Evolutionary conservation across 2,888 invertebrate genomes (phyloP).

Genomic region (Ceraclea dissimilis): DNA sequence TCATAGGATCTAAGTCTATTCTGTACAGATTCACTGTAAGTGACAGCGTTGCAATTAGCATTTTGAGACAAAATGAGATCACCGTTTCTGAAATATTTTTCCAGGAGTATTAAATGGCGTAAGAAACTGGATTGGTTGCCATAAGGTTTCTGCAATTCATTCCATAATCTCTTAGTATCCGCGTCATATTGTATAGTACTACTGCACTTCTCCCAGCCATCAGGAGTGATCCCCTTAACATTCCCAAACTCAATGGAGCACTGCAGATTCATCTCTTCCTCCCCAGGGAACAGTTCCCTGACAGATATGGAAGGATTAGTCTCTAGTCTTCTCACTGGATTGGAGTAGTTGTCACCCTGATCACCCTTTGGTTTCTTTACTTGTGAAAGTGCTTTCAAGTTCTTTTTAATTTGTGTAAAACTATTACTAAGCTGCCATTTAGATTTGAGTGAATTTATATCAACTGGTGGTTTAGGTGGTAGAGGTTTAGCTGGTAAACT

Average conservation of each 20-base stretch:
- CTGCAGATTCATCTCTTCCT: constrained; percentile 71
- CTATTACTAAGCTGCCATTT: constrained; percentile 49
- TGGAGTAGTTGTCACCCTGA: constrained; percentile 37
- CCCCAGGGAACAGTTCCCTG: constrained; percentile 72
- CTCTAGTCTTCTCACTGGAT: constrained; percentile 60
- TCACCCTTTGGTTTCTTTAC: constrained; percentile 40
- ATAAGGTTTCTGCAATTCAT: constrained; percentile 76
- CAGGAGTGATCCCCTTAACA: constrained; percentile 64
- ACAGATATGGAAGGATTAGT: constrained; percentile 79
- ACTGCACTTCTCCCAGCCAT: constrained; percentile 78
- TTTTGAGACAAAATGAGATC: constrained; percentile 66
- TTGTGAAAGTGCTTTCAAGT: constrained; percentile 41
- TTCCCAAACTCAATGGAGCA: constrained; percentile 69
- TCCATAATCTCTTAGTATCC: constrained; percentile 75
- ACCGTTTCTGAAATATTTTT: constrained; percentile 77
- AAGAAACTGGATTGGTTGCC: constrained; percentile 82
- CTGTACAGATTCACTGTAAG: constrained; percentile 73
- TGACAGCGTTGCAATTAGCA: constrained; percentile 66
- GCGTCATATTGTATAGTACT: constrained; percentile 73
- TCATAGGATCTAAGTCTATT: constrained; percentile 73
- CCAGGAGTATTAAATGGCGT: constrained; percentile 69
- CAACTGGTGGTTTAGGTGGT: constrained; percentile 36
- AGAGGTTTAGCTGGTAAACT: constrained; percentile 42
- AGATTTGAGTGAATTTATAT: constrained; percentile 45
- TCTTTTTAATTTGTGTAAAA: constrained; percentile 46